These are phyloP conservation scores for Tipula confusa DNA, from an alignment of 2,888 invertebrate species.

Conservation along the genomic window DNA sequence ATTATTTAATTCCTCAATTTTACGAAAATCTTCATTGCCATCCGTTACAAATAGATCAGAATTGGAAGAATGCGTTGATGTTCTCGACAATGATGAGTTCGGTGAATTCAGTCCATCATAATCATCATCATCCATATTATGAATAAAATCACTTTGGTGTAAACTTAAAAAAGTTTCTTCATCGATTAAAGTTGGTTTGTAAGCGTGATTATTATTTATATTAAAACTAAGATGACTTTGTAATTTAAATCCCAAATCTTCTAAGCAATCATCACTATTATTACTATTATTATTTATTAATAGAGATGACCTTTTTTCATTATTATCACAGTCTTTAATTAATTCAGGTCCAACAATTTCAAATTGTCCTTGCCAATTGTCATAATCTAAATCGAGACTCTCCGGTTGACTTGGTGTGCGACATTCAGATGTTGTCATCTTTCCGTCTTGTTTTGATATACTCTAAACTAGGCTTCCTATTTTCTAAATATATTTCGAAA, in stretches of 20 bases:
- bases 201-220: background rate
- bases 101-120: background rate
- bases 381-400: slow-evolving; percentile 71
- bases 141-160: slow-evolving; percentile 49
- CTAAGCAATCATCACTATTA: slow-evolving; percentile 45
- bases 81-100: background rate
- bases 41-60: slow-evolving; percentile 46
- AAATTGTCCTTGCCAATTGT: slow-evolving; percentile 87
- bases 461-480: slow-evolving; percentile 13
- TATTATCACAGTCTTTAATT: slow-evolving; percentile 38
- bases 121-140: slow-evolving; percentile 38
- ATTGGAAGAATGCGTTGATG: slow-evolving; percentile 34
- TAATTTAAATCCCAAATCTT: slow-evolving; percentile 46
- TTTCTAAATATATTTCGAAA: background rate
- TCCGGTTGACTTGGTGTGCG: slow-evolving; percentile 51
- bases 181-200: slow-evolving; percentile 46
- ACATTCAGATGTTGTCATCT: slow-evolving; percentile 33
- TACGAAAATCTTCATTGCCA: slow-evolving; percentile 47
- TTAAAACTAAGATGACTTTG: background rate
- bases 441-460: background rate
- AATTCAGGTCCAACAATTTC: slow-evolving; percentile 66
- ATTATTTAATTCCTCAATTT: slow-evolving; percentile 49
- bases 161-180: slow-evolving; percentile 50
- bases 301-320: background rate
- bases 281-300: slow-evolving; percentile 36